phyloP scores from a whole-genome alignment of 2,888 invertebrate genomes.

The Agrypnus murinus region DNA sequence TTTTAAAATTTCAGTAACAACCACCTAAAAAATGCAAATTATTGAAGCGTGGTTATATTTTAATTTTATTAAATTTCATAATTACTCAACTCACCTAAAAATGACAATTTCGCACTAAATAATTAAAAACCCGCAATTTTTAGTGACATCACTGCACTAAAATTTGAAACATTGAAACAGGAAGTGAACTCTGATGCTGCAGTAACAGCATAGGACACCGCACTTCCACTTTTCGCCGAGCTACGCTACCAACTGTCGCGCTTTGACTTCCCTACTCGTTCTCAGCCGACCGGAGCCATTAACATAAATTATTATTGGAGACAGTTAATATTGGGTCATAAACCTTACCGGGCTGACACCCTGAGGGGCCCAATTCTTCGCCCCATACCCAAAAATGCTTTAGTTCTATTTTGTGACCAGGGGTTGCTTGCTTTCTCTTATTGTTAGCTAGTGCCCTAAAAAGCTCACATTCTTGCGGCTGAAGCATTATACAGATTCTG shows the following conservation, averaged over 20 bases:
- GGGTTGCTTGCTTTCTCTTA: slow-evolving; percentile 21
- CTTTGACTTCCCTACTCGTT: slow-evolving; percentile 63
- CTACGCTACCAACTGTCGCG: slow-evolving; percentile 69
- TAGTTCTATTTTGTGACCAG: slow-evolving; percentile 39
- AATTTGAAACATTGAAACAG: slow-evolving; percentile 40
- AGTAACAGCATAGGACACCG: slow-evolving; percentile 40
- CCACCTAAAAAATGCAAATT: too few species aligned
- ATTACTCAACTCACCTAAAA: slow-evolving; percentile 18
- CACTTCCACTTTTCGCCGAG: slow-evolving; percentile 67
- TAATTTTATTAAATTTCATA: too few species aligned
- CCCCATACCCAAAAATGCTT: slow-evolving; percentile 41
- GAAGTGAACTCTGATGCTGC: slow-evolving; percentile 44
- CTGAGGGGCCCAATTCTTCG: slow-evolving; percentile 25
- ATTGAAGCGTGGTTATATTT: too few species aligned
- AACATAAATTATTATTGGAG: slow-evolving; percentile 77
- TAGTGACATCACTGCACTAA: slow-evolving; percentile 33
- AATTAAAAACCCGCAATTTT: background rate
- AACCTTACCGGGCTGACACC: slow-evolving; percentile 66
- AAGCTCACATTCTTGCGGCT: too few species aligned
- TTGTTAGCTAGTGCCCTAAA: too few species aligned
- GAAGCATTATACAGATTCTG: too few species aligned
- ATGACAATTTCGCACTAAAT: background rate
- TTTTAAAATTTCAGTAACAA: too few species aligned
- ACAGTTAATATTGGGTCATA: slow-evolving; percentile 75
- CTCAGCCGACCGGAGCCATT: slow-evolving; percentile 68